These are phyloP conservation scores for Bubo bubo DNA, from an alignment of 2,113 vertebrate species.

Conservation along the genomic window DNA sequence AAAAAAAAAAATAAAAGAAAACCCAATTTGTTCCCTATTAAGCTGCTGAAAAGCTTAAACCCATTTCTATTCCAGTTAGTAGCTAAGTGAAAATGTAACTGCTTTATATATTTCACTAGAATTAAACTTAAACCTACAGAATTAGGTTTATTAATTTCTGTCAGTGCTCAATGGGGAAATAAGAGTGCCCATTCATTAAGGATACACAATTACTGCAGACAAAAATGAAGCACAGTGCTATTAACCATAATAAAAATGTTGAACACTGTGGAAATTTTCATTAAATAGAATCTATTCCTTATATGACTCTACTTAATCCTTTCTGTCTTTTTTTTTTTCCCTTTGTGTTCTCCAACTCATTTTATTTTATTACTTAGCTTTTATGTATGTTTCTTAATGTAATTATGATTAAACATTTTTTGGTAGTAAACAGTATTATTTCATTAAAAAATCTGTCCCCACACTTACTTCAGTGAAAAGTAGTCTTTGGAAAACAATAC, in stretches of 20 bases:
- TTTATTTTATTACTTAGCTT: constrained; percentile 83
- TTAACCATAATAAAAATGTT: constrained; percentile 89
- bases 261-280: constrained; percentile 87
- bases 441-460: constrained; percentile 31
- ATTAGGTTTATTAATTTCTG: constrained; percentile 89
- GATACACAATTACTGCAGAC: constrained; percentile 85
- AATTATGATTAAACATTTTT: constrained; percentile 85
- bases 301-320: constrained; percentile 87
- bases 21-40: constrained; percentile 67
- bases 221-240: constrained; percentile 85
- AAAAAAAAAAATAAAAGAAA: constrained; percentile 28
- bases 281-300: constrained; percentile 87
- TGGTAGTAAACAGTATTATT: constrained; percentile 67
- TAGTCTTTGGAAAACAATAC: constrained; percentile 52
- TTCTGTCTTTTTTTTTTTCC: constrained; percentile 67
- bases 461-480: constrained; percentile 56
- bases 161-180: constrained; percentile 85
- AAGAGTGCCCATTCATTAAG: constrained; percentile 84
- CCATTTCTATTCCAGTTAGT: constrained; percentile 71
- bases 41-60: constrained; percentile 73
- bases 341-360: constrained; percentile 78
- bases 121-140: constrained; percentile 89
- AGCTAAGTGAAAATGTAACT: constrained; percentile 84
- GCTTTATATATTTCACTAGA: constrained; percentile 87
- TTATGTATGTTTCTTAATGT: constrained; percentile 84